Evolutionary conservation across 2,888 invertebrate genomes (phyloP).

Genomic region (Podotricha telesiphe): DNA sequence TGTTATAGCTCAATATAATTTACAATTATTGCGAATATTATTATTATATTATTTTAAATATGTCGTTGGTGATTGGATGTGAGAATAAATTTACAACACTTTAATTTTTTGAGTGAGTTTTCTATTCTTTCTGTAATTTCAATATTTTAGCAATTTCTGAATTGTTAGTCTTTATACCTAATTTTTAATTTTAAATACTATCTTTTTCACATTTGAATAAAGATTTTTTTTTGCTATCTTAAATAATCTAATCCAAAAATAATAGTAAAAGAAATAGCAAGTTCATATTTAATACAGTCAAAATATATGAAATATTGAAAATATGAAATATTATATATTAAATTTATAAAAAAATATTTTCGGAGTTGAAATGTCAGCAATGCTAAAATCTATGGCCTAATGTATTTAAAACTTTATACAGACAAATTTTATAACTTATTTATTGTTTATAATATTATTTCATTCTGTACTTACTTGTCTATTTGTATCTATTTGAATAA

Average conservation of each 20-base stretch:
- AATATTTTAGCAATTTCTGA: no score
- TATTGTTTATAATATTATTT: neutral
- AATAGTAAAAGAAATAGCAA: no score
- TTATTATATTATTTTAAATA: neutral
- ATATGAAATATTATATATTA: neutral
- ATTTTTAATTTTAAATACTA: no score
- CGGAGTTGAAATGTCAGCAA: neutral
- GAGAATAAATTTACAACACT: neutral
- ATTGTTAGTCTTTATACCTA: no score
- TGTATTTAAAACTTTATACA: neutral
- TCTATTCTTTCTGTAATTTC: no score
- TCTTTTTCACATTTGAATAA: no score
- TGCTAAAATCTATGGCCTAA: slow-evolving; percentile 4
- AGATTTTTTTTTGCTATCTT: no score
- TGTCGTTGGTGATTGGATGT: neutral
- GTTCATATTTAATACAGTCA: neutral
- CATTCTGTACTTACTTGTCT: slow-evolving; percentile 2
- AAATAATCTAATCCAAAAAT: no score
- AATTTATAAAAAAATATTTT: neutral
- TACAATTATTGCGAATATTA: slow-evolving; percentile 4
- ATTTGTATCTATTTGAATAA: slow-evolving; percentile 5
- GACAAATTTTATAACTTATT: neutral
- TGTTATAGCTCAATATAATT: slow-evolving; percentile 21
- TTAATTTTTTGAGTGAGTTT: no score
- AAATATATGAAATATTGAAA: neutral